Conservation (phyloP, 2,113 vertebrate species). For the Indri indri region DNA sequence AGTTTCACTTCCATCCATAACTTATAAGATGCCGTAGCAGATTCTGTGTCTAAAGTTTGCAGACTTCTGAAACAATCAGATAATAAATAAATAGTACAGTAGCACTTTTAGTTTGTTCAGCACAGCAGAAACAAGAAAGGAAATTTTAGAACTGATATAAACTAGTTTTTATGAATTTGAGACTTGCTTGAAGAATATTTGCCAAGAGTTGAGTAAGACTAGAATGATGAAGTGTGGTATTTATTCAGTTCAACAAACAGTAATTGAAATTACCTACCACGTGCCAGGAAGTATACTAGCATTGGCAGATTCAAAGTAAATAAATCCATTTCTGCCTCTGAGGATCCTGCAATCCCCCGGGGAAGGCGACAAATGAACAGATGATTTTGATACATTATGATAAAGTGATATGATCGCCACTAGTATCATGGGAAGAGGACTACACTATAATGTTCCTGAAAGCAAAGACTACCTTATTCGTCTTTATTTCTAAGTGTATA, state of each 20-base stretch:
- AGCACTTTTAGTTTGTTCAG: slow-evolving; percentile 16
- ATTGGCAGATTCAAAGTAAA: not conserved
- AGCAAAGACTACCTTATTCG: not conserved
- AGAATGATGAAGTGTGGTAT: not conserved
- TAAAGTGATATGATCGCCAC: not conserved
- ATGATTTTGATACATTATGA: too few species aligned
- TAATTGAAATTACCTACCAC: not conserved
- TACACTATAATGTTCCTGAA: not conserved
- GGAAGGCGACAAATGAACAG: not conserved
- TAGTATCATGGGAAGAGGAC: not conserved
- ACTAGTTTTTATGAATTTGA: slow-evolving; percentile 41
- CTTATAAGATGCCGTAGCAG: not conserved
- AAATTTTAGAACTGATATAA: not conserved
- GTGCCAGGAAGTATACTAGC: not conserved
- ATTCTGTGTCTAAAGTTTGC: not conserved
- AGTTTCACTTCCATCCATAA: not conserved
- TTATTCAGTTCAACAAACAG: not conserved
- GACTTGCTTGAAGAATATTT: not conserved
- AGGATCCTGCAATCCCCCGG: not conserved
- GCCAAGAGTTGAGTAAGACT: not conserved
- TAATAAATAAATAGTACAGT: not conserved
- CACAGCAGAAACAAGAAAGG: not conserved
- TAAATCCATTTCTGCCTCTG: not conserved
- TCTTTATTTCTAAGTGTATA: not conserved
- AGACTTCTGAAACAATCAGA: not conserved